Conservation (phyloP, 2,113 vertebrate genomes). For the Irena cyanogastra region DNA sequence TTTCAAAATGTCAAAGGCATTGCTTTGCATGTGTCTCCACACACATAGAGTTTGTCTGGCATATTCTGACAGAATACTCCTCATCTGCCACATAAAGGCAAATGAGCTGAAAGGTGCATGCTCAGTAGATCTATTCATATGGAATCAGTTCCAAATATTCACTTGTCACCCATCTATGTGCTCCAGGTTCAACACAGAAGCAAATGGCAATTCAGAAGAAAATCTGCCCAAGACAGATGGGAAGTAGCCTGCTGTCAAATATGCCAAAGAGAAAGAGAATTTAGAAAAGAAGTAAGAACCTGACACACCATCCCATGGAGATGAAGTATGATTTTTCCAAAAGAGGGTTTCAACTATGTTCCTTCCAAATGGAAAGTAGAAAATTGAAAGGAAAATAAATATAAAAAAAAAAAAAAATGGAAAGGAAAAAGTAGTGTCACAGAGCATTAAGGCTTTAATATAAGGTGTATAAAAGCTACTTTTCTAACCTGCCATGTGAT, state of each 20-base stretch:
- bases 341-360: not conserved
- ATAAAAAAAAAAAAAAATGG: not conserved
- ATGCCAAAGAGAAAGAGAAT: not conserved
- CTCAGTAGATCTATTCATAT: not conserved
- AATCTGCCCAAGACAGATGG: not conserved
- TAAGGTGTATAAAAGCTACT: not conserved
- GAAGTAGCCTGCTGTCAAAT: not conserved
- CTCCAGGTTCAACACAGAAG: not conserved
- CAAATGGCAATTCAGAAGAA: not conserved
- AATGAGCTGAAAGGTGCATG: not conserved
- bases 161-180: not conserved
- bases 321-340: not conserved
- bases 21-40: not conserved
- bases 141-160: not conserved
- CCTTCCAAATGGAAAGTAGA: not conserved
- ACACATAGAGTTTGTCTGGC: not conserved
- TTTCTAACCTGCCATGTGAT: not conserved
- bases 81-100: not conserved
- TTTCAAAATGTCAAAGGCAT: conserved; percentile 9
- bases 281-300: not conserved
- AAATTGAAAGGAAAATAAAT: not conserved
- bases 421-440: not conserved
- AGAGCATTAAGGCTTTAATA: not conserved
- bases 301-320: not conserved
- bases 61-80: not conserved